Conservation (phyloP, 2,113 vertebrate genomes). For the Lophochroa leadbeateri region DNA sequence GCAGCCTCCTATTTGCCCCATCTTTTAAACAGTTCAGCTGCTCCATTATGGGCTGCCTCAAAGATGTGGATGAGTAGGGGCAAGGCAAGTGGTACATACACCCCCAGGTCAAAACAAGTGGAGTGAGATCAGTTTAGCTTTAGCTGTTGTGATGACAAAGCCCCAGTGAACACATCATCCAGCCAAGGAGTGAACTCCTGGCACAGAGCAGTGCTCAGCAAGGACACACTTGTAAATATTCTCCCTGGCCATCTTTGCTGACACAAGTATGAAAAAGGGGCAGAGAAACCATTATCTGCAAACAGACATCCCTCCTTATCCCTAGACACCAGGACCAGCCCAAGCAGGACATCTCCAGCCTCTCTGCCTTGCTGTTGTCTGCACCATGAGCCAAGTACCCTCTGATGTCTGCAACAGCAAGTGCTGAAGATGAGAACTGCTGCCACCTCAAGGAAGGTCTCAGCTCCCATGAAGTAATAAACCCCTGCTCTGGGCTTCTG, state of each 20-base stretch:
- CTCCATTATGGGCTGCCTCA: not conserved
- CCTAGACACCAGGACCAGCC: not conserved
- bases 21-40: not conserved
- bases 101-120: not conserved
- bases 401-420: not conserved
- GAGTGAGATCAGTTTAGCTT: not conserved
- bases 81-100: not conserved
- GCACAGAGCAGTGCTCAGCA: not conserved
- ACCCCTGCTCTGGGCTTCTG: not conserved
- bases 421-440: not conserved
- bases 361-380: not conserved
- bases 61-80: not conserved
- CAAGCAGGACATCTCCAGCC: not conserved
- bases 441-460: not conserved
- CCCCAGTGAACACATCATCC: not conserved
- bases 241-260: not conserved
- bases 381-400: not conserved
- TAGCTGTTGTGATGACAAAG: not conserved
- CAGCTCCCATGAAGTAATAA: not conserved
- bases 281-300: not conserved
- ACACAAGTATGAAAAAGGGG: not conserved
- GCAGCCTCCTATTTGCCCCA: not conserved
- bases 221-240: not conserved
- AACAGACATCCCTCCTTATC: conserved; percentile 27
- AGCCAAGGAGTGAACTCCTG: not conserved